Percentiles rank a stretch among this genome's conserved stretches.
Evolutionary conservation across 2,888 invertebrate genomes (phyloP).

Genomic region (Drepana falcataria): DNA sequence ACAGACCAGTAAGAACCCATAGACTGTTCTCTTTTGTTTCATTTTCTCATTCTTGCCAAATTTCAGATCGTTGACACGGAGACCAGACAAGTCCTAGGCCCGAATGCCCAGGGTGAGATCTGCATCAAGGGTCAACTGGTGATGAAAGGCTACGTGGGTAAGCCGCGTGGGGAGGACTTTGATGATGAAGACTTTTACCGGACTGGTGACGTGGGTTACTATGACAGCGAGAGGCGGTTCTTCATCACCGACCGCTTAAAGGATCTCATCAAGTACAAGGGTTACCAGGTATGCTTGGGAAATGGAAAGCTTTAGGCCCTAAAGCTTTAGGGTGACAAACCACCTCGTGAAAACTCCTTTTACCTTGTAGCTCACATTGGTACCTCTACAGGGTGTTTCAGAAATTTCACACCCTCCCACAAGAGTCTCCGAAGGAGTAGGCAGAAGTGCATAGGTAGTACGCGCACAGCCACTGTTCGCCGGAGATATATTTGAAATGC

Average conservation of each 20-base stretch:
- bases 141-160: conserved; percentile 88
- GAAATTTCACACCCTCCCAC: too few relatives aligned
- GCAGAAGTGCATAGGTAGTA: too few relatives aligned
- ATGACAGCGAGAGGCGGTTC: conserved; percentile 51
- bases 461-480: too few relatives aligned
- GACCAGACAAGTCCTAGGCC: conserved; percentile 79
- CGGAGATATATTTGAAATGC: too few relatives aligned
- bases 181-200: conserved; percentile 89
- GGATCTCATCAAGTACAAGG: conserved; percentile 66
- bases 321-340: too few relatives aligned
- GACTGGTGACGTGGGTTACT: conserved; percentile 75
- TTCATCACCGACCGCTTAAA: conserved; percentile 59
- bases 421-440: too few relatives aligned
- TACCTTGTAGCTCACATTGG: too few relatives aligned
- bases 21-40: too few relatives aligned
- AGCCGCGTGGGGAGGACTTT: conserved; percentile 73
- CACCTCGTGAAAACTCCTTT: too few relatives aligned
- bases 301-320: neutral
- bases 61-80: conserved; percentile 75
- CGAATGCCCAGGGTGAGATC: conserved; percentile 86
- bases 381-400: too few relatives aligned
- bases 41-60: too few relatives aligned
- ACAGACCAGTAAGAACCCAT: too few relatives aligned
- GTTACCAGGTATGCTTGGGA: conserved; percentile 40
- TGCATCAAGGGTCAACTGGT: conserved; percentile 86